Conservation (phyloP, 2,888 invertebrate genomes). For the Ichneumoninae sp. region DNA sequence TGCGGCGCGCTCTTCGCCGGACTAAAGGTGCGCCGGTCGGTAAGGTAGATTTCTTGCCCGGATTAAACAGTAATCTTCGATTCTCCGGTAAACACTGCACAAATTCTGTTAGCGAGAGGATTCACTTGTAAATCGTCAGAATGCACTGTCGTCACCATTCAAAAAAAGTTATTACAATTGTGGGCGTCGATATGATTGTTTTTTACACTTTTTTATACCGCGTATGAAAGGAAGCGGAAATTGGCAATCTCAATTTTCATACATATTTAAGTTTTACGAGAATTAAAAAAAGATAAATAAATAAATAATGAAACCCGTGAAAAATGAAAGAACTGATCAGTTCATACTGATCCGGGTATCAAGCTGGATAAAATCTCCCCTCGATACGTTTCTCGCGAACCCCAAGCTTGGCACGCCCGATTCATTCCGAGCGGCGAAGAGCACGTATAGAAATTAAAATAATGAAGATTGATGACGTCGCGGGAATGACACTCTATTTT, state of each 20-base stretch:
- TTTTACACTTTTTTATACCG: not conserved
- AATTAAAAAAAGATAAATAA: not conserved
- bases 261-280: not conserved
- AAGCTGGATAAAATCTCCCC: conserved; percentile 66
- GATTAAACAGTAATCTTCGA: not conserved
- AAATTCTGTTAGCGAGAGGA: not conserved
- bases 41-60: not conserved
- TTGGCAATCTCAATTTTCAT: not conserved
- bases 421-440: conserved; percentile 35
- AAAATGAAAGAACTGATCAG: conserved; percentile 3
- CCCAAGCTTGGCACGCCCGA: conserved; percentile 48
- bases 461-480: conserved; percentile 74
- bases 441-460: conserved; percentile 72
- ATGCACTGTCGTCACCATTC: not conserved
- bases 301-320: not conserved
- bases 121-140: conserved; percentile 1
- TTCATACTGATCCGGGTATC: conserved; percentile 32
- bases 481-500: conserved; percentile 68
- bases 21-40: not conserved
- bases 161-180: not conserved
- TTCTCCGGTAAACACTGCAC: not conserved
- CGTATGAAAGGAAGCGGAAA: not conserved
- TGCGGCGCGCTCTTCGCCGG: not conserved
- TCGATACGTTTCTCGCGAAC: conserved; percentile 55
- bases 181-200: not conserved